These are phyloP conservation scores for Channa argus DNA, from an alignment of 2,113 vertebrate genomes.

Conservation along the genomic window DNA sequence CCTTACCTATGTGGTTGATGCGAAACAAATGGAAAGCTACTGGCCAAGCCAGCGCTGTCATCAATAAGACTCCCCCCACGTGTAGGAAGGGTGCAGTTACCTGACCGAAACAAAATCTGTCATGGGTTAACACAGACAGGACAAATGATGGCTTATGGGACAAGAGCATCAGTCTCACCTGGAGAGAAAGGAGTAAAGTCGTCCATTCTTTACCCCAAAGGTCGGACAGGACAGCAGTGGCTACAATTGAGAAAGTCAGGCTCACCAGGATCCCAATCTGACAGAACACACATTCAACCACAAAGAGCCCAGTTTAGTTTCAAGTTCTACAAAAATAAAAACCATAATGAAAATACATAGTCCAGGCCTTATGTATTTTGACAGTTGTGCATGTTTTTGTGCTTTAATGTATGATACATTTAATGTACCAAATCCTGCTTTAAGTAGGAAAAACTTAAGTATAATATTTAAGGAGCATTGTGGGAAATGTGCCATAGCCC, in stretches of 20 bases:
- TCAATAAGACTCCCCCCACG: conserved; percentile 82
- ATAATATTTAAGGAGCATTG: no score
- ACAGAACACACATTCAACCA: no score
- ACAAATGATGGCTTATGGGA: fast-evolving
- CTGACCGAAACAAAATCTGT: conserved; percentile 43
- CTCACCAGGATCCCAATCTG: conserved; percentile 85
- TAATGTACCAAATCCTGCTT: no score
- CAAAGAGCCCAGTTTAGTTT: no score
- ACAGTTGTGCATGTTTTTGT: no score
- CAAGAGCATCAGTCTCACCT: conserved; percentile 76
- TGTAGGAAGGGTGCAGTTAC: conserved; percentile 90
- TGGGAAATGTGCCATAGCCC: no score
- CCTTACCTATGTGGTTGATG: conserved; percentile 83
- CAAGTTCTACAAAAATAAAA: no score
- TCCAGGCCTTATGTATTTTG: no score
- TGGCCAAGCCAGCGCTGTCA: conserved; percentile 88
- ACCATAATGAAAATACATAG: no score
- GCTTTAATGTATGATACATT: no score
- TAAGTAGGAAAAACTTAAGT: no score
- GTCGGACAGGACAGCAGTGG: conserved; percentile 76
- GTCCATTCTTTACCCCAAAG: conserved; percentile 86
- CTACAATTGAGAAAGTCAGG: conserved; percentile 76
- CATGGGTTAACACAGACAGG: neutral
- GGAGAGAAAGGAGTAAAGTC: conserved; percentile 86
- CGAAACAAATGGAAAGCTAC: conserved; percentile 86